A percentile compares a stretch with the other conserved stretches of the same genome.
Conservation (phyloP, 2,888 invertebrate species). For the Oasisia sp. region DNA sequence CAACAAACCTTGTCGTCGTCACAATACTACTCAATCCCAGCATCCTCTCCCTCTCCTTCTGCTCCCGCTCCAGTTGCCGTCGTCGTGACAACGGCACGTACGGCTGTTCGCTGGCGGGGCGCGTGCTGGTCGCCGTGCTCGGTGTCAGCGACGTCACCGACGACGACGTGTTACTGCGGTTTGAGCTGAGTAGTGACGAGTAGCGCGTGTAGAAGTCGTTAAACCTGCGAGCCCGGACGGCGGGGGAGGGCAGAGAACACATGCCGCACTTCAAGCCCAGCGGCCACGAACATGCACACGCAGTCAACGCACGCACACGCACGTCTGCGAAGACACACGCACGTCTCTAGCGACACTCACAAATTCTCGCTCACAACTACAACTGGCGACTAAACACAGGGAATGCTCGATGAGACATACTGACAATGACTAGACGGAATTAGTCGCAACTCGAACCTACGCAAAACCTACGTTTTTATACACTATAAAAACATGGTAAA, state of each 20-base stretch:
- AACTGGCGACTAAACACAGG: background rate
- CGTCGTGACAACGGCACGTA: constrained; percentile 36
- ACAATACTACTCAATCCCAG: constrained; percentile 7
- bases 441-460: background rate
- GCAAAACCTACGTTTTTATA: background rate
- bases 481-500: background rate
- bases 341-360: background rate
- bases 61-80: constrained; percentile 29
- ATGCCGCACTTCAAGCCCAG: constrained; percentile 1
- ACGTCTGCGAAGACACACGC: background rate
- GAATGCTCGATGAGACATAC: background rate
- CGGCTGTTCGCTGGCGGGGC: constrained; percentile 9
- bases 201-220: constrained; percentile 32
- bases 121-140: background rate
- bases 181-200: constrained; percentile 19
- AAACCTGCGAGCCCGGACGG: constrained; percentile 28
- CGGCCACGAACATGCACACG: background rate
- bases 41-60: constrained; percentile 21
- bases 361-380: background rate
- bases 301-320: background rate
- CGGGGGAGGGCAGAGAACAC: background rate
- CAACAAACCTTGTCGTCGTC: constrained; percentile 17
- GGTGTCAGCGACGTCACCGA: background rate
- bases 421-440: background rate
- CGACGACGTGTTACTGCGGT: background rate